Percentiles rank a stretch among this genome's conserved stretches.
phyloP scores from a whole-genome alignment of 1,140 invertebrate species.

The Dendrolimus punctatus region DNA sequence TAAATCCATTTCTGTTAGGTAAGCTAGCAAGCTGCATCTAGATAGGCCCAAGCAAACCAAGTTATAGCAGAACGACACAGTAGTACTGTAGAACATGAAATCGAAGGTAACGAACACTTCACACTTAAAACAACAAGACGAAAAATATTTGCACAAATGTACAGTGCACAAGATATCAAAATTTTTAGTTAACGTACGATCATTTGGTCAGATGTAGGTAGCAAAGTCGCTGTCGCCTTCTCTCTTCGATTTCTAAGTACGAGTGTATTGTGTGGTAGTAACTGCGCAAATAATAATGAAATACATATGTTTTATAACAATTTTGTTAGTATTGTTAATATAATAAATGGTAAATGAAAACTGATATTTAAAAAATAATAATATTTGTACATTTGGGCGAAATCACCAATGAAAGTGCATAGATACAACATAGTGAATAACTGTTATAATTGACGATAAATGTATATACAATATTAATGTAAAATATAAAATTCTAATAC shows the following conservation, averaged over 20 bases:
- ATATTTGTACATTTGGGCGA: too few species aligned
- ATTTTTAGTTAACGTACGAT: slow-evolving; percentile 49
- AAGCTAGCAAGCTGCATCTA: slow-evolving; percentile 38
- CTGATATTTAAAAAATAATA: slow-evolving; percentile 5
- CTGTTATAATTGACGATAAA: not conserved
- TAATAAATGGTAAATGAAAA: slow-evolving; percentile 3
- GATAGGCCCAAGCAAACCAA: slow-evolving; percentile 6
- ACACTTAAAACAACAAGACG: slow-evolving; percentile 12
- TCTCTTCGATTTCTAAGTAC: slow-evolving; percentile 62
- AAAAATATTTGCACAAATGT: slow-evolving; percentile 32
- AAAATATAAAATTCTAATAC: too few species aligned
- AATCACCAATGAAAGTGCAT: slow-evolving; percentile 3
- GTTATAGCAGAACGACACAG: slow-evolving; percentile 11
- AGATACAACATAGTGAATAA: slow-evolving; percentile 1
- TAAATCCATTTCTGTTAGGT: slow-evolving; percentile 34
- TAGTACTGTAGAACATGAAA: slow-evolving; percentile 2
- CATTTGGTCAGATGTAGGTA: slow-evolving; percentile 45
- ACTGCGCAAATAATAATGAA: slow-evolving; percentile 56
- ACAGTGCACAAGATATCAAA: slow-evolving; percentile 50
- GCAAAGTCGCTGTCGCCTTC: slow-evolving; percentile 44
- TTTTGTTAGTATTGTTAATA: slow-evolving; percentile 11
- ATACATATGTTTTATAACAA: slow-evolving; percentile 15
- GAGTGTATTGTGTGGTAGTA: slow-evolving; percentile 65
- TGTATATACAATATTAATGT: not conserved
- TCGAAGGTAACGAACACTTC: not conserved